Conservation (phyloP, 1,140 invertebrate species). For the Trichonephila clavipes region DNA sequence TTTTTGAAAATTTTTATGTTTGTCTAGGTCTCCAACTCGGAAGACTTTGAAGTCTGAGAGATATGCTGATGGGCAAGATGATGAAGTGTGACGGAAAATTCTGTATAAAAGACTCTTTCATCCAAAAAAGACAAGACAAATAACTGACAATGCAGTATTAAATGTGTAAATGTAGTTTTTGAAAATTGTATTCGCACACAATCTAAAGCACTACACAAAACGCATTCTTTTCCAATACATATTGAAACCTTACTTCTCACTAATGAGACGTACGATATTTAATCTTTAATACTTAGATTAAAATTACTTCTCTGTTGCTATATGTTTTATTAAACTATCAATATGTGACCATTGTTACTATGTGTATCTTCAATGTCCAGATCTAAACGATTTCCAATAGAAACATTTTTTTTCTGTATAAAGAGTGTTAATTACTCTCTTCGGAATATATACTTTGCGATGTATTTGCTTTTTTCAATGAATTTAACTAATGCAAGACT, state of each 20-base stretch:
- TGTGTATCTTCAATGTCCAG: not conserved
- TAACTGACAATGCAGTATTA: constrained; percentile 72
- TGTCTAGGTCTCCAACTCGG: constrained; percentile 39
- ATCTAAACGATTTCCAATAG: not conserved
- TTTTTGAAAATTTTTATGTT: not conserved
- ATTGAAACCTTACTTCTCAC: not conserved
- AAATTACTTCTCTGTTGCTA: not conserved
- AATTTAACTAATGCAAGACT: too few species aligned
- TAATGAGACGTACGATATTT: not conserved
- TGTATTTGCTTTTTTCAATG: too few species aligned
- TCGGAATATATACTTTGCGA: too few species aligned
- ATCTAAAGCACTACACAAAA: constrained; percentile 63
- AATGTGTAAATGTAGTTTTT: constrained; percentile 68
- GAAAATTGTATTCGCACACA: constrained; percentile 54
- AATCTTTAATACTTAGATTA: not conserved
- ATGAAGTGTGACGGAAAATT: constrained; percentile 5
- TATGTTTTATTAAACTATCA: not conserved
- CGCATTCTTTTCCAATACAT: constrained; percentile 52
- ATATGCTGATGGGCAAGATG: not conserved
- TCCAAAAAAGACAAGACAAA: constrained; percentile 63
- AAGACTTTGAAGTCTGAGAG: constrained; percentile 62
- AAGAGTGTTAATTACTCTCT: too few species aligned
- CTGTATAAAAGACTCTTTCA: constrained; percentile 70
- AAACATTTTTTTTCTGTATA: too few species aligned
- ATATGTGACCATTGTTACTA: not conserved